These are phyloP conservation scores for Laothoe populi DNA, from an alignment of 2,888 invertebrate species.

Conservation along the genomic window DNA sequence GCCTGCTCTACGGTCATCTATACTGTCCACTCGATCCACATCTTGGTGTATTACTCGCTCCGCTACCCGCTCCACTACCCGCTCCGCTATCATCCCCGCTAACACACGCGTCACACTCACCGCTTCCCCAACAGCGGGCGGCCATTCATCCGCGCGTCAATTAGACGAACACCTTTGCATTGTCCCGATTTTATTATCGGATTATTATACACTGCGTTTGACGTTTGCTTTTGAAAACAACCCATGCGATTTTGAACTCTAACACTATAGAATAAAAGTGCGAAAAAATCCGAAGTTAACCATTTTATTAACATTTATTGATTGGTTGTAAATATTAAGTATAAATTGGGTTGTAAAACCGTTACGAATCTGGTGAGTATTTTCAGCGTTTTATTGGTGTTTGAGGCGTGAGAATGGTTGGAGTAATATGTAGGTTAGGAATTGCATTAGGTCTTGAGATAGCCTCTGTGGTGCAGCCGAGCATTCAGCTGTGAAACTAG, in stretches of 20 bases:
- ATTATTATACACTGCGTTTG: slow-evolving; percentile 54
- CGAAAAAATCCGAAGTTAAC: slow-evolving; percentile 27
- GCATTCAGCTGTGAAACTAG: no score
- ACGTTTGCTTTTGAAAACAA: slow-evolving; percentile 38
- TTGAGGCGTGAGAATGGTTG: slow-evolving; percentile 17
- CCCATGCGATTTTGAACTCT: slow-evolving; percentile 41
- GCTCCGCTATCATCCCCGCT: slow-evolving; percentile 39
- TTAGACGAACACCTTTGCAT: slow-evolving; percentile 75
- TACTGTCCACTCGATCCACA: no score
- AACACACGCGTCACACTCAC: slow-evolving; percentile 36
- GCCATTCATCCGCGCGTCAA: slow-evolving; percentile 69
- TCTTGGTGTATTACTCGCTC: no score
- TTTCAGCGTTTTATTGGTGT: slow-evolving; percentile 35
- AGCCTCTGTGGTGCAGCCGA: neutral
- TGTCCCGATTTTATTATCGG: slow-evolving; percentile 66
- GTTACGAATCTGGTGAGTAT: slow-evolving; percentile 42
- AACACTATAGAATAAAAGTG: slow-evolving; percentile 29
- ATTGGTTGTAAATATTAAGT: slow-evolving; percentile 50
- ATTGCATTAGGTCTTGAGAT: neutral
- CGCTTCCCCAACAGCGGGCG: slow-evolving; percentile 45
- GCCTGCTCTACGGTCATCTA: no score
- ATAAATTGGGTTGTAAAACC: slow-evolving; percentile 46
- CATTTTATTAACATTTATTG: slow-evolving; percentile 42
- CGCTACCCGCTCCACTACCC: slow-evolving; percentile 29
- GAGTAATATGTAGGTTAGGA: slow-evolving; percentile 7